Base-by-base conservation (phyloP, 2,888 invertebrate genomes). In the Sarcophaga variegata region DNA sequence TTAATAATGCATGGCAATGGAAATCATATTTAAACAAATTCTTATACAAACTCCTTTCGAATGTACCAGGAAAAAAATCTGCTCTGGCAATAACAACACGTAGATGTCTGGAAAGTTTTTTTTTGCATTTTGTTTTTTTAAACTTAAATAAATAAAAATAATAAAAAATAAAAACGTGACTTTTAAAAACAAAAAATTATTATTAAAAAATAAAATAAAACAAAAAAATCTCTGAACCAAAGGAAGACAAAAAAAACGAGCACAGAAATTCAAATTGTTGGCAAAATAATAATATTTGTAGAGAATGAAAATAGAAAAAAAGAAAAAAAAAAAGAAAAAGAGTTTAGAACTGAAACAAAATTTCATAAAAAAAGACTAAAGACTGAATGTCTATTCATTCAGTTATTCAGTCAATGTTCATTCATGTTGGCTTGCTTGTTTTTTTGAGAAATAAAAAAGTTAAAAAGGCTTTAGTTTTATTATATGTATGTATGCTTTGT, bases 151-250 rank as follows among this genome's bases (percentile, higher is more conserved):
- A n/a, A n/a, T n/a, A n/a, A n/a, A n/a, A n/a, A n/a, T n/a, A n/a
- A n/a, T n/a, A n/a, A n/a, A n/a, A n/a, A n/a, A 81, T 60, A 47
- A 81, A 79, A 82, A 87, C 87, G 87, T 84, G 87, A 87, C 87
- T 87, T 84, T 82, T 76, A 76, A 54, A 81, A 83, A 83, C 80
- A 77, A 81, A 66, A 66, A 66, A 83, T 77, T 83, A 54, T 83
- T 67, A 27, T 22, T 66, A 49, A 70, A 54, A 54, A 54, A 49
- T 14, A 49, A 49, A 70, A 70, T 25, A 70, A 70, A 49, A 47
- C 2, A 22, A 70, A 77, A 63, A 54, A 49, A 64, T 22, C 11
- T 12, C 49, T 6, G 11, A 66, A 25, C 25, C 25, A 78, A 71
- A 27, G 17, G n/a, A 82, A 49, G 12, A 4, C 49, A 49, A 22